These are phyloP conservation scores for Lamellibrachia columna DNA, from an alignment of 2,888 invertebrate genomes.

Conservation along the genomic window DNA sequence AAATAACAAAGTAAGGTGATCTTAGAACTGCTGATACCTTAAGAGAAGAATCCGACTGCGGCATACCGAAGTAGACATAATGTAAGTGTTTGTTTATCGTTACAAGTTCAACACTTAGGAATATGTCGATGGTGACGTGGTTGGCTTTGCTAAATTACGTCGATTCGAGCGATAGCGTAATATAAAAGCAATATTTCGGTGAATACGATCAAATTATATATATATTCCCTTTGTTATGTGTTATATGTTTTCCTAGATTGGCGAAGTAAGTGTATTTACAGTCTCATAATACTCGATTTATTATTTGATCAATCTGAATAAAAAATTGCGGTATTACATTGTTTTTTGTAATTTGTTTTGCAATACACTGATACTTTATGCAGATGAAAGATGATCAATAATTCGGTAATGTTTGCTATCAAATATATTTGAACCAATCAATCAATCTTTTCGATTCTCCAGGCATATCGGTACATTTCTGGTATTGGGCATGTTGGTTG, in stretches of 20 bases:
- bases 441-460: background rate
- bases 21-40: background rate
- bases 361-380: background rate
- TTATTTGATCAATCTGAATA: background rate
- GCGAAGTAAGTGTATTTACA: no score
- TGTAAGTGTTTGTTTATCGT: background rate
- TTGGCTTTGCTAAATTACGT: background rate
- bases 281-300: no score
- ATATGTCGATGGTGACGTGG: no score
- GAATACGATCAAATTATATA: no score
- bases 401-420: background rate
- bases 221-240: no score
- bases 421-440: background rate
- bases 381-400: no score
- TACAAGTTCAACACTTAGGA: background rate
- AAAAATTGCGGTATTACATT: background rate
- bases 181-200: no score
- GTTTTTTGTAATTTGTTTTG: background rate
- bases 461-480: background rate
- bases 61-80: background rate
- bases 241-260: no score
- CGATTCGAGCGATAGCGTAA: background rate
- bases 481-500: background rate
- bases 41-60: background rate
- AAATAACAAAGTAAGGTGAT: background rate